These are phyloP conservation scores for Leuciscus waleckii DNA, from an alignment of 2,797 vertebrate genomes.

Conservation along the genomic window DNA sequence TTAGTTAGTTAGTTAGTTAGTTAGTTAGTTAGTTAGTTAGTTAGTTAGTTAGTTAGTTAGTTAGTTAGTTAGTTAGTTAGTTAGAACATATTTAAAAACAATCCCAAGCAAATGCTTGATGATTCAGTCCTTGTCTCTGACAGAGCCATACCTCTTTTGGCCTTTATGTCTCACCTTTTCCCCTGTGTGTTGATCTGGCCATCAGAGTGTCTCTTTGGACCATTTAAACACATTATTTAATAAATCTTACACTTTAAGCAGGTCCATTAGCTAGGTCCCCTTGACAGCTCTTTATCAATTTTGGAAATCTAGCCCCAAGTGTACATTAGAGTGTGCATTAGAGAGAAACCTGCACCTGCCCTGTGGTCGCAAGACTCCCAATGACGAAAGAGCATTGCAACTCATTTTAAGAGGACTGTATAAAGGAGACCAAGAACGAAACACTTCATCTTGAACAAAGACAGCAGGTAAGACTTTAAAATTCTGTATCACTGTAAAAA, in stretches of 20 bases:
- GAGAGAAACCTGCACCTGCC: slow-evolving; percentile 35
- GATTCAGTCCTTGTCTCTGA: slow-evolving; percentile 12
- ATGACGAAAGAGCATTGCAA: not conserved
- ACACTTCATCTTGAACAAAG: not conserved
- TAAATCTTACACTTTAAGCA: not conserved
- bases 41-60: too few relatives aligned
- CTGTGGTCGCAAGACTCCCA: slow-evolving; percentile 18
- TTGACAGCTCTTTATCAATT: not conserved
- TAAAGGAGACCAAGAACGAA: not conserved
- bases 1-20: too few relatives aligned
- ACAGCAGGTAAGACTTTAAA: slow-evolving; percentile 12
- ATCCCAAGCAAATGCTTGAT: not conserved
- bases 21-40: too few relatives aligned
- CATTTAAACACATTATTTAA: slow-evolving; percentile 25
- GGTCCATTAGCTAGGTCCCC: slow-evolving; percentile 34
- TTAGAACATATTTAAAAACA: not conserved
- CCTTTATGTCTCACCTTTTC: slow-evolving; percentile 10
- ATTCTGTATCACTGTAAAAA: not conserved
- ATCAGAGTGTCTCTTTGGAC: slow-evolving; percentile 18
- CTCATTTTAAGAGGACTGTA: slow-evolving; percentile 58
- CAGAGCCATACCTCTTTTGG: not conserved
- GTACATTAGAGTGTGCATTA: slow-evolving; percentile 33
- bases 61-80: not conserved
- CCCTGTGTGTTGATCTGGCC: slow-evolving; percentile 14
- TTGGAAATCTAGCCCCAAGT: slow-evolving; percentile 16